Conservation (phyloP, 2,888 invertebrate genomes). For the Philaethria dido region DNA sequence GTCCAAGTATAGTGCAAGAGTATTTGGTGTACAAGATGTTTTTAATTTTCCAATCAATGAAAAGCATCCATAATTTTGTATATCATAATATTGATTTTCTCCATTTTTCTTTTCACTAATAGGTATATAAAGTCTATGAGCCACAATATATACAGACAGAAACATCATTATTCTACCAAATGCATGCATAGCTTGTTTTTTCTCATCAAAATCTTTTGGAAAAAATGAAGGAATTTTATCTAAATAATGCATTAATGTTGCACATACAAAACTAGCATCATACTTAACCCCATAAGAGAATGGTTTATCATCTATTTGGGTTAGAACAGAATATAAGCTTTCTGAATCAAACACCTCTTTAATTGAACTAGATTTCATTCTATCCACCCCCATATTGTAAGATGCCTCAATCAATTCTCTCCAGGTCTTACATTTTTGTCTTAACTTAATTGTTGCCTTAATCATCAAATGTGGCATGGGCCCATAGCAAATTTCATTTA, state of each 20-base stretch:
- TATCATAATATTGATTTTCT: constrained; percentile 9
- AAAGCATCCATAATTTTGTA: constrained; percentile 45
- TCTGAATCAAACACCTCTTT: constrained; percentile 45
- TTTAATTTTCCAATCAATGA: constrained; percentile 50
- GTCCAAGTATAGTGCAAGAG: constrained; percentile 43
- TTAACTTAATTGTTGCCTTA: constrained; percentile 48
- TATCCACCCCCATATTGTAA: constrained; percentile 37
- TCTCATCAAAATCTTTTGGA: constrained; percentile 38
- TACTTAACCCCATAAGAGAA: constrained; percentile 47
- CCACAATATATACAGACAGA: constrained; percentile 36
- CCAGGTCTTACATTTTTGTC: constrained; percentile 43
- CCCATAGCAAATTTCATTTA: constrained; percentile 26
- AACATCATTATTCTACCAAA: constrained; percentile 47
- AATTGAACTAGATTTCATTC: constrained; percentile 40
- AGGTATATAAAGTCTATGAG: constrained; percentile 24
- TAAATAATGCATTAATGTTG: constrained; percentile 44
- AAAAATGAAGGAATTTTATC: constrained; percentile 41
- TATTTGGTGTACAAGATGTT: constrained; percentile 49
- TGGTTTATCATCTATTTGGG: constrained; percentile 40
- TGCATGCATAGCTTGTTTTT: constrained; percentile 43
- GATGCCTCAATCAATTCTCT: constrained; percentile 45
- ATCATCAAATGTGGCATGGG: constrained; percentile 35
- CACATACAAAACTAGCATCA: constrained; percentile 45
- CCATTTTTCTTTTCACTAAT: constrained; percentile 7
- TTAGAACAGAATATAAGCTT: constrained; percentile 44